Percentiles rank a stretch among this genome's conserved stretches.
Evolutionary conservation across 2,888 invertebrate species (phyloP).

Genomic region (Andrena bicolor): DNA sequence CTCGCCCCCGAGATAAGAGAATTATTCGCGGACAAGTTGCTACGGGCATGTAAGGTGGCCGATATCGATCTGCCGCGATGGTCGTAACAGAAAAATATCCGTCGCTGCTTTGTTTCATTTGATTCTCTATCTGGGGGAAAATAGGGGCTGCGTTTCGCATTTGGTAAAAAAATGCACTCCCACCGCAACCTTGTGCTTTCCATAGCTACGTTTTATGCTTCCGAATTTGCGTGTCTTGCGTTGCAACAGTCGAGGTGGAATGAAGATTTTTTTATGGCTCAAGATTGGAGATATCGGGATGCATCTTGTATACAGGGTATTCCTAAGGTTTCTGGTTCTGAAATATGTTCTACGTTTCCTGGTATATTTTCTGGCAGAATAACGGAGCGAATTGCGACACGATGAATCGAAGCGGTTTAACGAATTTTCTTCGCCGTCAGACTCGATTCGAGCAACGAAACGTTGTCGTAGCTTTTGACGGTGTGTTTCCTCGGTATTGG

Average conservation of each 20-base stretch:
- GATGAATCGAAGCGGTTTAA: too few species aligned
- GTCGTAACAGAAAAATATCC: conserved; percentile 50
- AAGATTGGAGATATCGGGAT: background rate
- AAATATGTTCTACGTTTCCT: background rate
- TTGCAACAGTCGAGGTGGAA: conserved; percentile 1
- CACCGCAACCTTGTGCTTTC: background rate
- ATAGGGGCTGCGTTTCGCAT: conserved; percentile 31
- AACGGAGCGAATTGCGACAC: too few species aligned
- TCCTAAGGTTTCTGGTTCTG: background rate
- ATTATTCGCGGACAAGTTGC: conserved; percentile 62
- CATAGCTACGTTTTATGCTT: background rate
- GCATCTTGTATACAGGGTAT: background rate
- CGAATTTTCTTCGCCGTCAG: conserved; percentile 16
- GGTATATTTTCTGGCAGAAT: background rate
- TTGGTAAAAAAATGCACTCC: conserved; percentile 24
- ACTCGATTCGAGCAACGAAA: background rate
- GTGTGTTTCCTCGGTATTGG: conserved; percentile 55
- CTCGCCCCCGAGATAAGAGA: conserved; percentile 55
- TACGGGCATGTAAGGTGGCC: conserved; percentile 51
- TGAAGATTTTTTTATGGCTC: conserved; percentile 1
- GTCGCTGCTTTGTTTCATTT: conserved; percentile 22
- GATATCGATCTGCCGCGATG: conserved; percentile 54
- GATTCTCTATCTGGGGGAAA: conserved; percentile 53
- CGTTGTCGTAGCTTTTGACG: conserved; percentile 17
- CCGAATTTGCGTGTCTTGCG: conserved; percentile 21